Conservation (phyloP, 2,113 vertebrate species). For the Neolamprologus devosi region DNA sequence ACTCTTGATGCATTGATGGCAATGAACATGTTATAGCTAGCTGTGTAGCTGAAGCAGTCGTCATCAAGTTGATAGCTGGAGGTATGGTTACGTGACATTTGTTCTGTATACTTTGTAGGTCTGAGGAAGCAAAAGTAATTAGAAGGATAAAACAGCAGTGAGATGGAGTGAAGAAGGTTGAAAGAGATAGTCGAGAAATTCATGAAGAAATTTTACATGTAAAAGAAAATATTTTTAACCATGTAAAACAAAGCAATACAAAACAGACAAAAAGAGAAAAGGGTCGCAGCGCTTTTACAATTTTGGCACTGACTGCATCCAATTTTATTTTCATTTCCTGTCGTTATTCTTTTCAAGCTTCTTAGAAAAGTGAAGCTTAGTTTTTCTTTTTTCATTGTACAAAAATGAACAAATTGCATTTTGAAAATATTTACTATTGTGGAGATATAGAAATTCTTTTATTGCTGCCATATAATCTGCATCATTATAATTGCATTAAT, state of each 20-base stretch:
- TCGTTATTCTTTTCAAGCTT: fast-evolving
- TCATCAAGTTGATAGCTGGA: neutral
- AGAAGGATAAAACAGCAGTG: neutral
- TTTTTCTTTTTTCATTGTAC: neutral
- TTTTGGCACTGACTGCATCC: neutral
- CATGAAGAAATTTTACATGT: neutral
- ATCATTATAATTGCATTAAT: no score
- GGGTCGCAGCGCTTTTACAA: neutral
- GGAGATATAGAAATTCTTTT: no score
- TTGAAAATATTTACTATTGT: neutral
- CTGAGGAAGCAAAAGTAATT: neutral
- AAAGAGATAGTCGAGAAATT: neutral
- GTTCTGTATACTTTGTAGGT: neutral
- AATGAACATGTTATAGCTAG: neutral
- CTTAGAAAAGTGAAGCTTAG: neutral
- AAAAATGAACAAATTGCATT: neutral
- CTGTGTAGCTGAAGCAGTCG: neutral
- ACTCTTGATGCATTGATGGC: neutral
- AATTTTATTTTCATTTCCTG: neutral
- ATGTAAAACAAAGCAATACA: neutral
- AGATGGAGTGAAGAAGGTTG: neutral
- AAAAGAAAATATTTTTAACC: neutral
- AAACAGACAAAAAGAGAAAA: neutral
- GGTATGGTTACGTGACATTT: neutral
- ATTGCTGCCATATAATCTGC: no score